Evolutionary conservation across 1,140 invertebrate genomes (phyloP).

Genomic region (Reticulitermes speratus): DNA sequence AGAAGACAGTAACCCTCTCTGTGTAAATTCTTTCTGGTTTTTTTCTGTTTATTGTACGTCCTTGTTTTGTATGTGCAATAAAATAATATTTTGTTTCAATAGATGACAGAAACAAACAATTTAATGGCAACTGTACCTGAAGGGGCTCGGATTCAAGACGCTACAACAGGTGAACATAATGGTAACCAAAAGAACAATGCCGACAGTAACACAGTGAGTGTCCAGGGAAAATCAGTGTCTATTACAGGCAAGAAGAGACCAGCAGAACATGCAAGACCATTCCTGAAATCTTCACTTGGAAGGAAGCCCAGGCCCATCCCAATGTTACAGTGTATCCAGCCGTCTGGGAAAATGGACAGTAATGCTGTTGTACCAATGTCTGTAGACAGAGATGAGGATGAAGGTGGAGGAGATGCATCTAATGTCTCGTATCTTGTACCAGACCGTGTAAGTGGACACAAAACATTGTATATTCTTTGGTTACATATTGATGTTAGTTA

Average conservation of each 20-base stretch:
- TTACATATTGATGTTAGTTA: no score
- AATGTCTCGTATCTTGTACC: neutral
- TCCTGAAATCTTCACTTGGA: neutral
- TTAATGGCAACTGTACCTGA: neutral
- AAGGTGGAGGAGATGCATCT: neutral
- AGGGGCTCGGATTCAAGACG: neutral
- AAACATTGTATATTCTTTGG: no score
- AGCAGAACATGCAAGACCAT: neutral
- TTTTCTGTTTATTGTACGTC: neutral
- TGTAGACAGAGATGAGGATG: slow-evolving; percentile 1
- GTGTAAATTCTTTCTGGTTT: no score
- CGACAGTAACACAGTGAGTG: neutral
- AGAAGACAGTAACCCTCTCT: no score
- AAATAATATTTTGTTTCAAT: no score
- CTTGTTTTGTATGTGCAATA: neutral
- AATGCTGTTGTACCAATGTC: neutral
- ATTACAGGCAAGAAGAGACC: neutral
- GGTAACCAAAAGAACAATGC: neutral
- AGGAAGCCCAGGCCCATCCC: neutral
- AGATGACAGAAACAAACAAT: neutral
- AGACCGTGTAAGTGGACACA: neutral
- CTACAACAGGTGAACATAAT: neutral
- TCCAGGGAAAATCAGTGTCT: no score
- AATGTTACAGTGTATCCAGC: slow-evolving; percentile 5
- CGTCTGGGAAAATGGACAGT: neutral